Evolutionary conservation across 2,113 vertebrate species (phyloP).

Genomic region (Nesoenas mayeri): DNA sequence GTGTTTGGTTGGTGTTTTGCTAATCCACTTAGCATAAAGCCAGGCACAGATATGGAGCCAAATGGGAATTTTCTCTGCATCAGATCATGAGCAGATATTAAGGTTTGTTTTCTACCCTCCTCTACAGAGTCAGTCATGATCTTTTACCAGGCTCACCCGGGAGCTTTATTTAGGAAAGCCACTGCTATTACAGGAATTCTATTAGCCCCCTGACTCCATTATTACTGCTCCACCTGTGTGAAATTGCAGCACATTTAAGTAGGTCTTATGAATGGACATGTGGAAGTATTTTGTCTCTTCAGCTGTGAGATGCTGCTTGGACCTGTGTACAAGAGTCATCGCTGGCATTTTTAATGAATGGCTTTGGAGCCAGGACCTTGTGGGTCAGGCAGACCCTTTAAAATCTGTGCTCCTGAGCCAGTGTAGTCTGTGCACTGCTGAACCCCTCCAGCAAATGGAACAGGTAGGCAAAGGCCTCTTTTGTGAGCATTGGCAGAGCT

Average conservation of each 20-base stretch:
- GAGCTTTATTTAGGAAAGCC: background rate
- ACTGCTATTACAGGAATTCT: background rate
- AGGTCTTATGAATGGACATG: background rate
- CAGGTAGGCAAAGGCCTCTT: background rate
- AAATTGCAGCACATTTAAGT: background rate
- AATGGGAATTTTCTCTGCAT: conserved; percentile 41
- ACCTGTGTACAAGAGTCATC: background rate
- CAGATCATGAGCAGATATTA: conserved; percentile 32
- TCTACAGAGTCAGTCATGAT: background rate
- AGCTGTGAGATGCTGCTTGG: background rate
- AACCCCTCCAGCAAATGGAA: background rate
- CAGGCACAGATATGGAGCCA: conserved; percentile 29
- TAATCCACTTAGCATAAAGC: conserved; percentile 57
- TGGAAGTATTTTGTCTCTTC: background rate
- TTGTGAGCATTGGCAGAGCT: rapidly evolving
- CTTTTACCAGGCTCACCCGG: background rate
- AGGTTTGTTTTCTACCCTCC: conserved; percentile 2
- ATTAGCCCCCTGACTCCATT: background rate
- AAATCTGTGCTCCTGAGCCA: background rate
- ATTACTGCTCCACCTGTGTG: background rate
- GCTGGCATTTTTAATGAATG: background rate
- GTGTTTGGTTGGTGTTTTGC: conserved; percentile 36
- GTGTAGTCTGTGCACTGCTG: rapidly evolving
- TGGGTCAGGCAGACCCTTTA: rapidly evolving
- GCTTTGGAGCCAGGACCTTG: background rate